phyloP scores from a whole-genome alignment of 1,140 invertebrate genomes.

The Zaprionus africanus region DNA sequence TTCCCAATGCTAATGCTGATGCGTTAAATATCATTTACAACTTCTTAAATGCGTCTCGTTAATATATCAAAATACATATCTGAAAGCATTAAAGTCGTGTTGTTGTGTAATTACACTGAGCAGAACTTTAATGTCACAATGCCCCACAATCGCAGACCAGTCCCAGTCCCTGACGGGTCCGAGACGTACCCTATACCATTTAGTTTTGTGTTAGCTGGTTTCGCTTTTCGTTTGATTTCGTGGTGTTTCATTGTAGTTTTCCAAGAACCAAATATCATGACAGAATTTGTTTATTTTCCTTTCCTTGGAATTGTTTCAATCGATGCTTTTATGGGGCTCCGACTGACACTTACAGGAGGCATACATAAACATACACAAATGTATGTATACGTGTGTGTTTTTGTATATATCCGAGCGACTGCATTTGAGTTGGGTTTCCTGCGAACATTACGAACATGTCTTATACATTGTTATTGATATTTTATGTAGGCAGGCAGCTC shows the following conservation, averaged over 20 bases:
- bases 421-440: slow-evolving; percentile 21
- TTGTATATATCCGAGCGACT: background rate
- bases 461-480: slow-evolving; percentile 49
- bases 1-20: slow-evolving; percentile 10
- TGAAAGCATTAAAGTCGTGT: slow-evolving; percentile 25
- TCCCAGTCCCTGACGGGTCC: background rate
- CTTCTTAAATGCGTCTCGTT: slow-evolving; percentile 41
- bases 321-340: slow-evolving; percentile 12
- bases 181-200: background rate
- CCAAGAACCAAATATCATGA: slow-evolving; percentile 8
- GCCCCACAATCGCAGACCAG: too few species aligned
- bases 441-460: slow-evolving; percentile 23
- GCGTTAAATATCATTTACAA: slow-evolving; percentile 51
- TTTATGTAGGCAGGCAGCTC: slow-evolving; percentile 47
- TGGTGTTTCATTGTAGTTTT: slow-evolving; percentile 4
- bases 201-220: background rate
- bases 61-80: slow-evolving; percentile 30
- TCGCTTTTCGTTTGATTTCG: background rate
- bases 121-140: slow-evolving; percentile 21
- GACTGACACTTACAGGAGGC: slow-evolving; percentile 5
- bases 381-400: background rate
- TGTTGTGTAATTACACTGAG: slow-evolving; percentile 14
- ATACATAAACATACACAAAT: background rate
- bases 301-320: slow-evolving; percentile 34
- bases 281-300: slow-evolving; percentile 11